Base-by-base conservation (phyloP, 1,140 invertebrate species). In the Dendroctonus ponderosae region DNA sequence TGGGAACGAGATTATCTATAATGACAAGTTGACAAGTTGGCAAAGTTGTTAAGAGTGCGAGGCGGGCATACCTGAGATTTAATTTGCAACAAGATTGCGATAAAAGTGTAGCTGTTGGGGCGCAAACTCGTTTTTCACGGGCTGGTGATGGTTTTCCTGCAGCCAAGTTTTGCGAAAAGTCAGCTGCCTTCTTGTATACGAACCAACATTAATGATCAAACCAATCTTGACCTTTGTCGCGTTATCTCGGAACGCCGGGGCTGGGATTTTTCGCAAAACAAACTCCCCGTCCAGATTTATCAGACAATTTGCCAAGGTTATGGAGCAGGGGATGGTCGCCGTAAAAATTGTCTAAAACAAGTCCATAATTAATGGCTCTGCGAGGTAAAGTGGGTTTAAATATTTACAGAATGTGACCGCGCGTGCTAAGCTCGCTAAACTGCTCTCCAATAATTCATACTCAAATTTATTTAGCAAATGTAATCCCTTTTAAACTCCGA, bases 401-500 rank as follows among this genome's bases (percentile, higher is more conserved):
- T 70, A 72, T 72, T 72, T 72, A 72, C 70, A 66, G 65, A 72
- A 51, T 70, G 68, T 70, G 70, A 72, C 70, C 70, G 65, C 70
- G 68, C 70, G 46, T 70, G 64, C 65, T 71, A 65, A 71, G 61
- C 62, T 66, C 44, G 54, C 70, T 66, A 70, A 72, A 63, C 68
- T 68, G 46, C 62, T 61, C 62, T 64, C 70, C 62, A 68, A 72
- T 72, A 72, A 72, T 70, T 72, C 68, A 70, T 70, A 68, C 66
- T 68, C 64, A 70, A 72, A 72, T 72, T 72, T 72, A 70, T 72
- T 67, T 72, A 72, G 66, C 58, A 64, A 66, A 69, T 56, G 58
- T 67, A 67, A 62, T 62, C 66, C 66, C 65, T 50, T 67, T 60
- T 53, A 43, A 60, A 67, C 48, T 50, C 61, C 57, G 9, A 26